Base-by-base conservation (phyloP, 2,113 vertebrate genomes). In the Oreochromis spilurus region DNA sequence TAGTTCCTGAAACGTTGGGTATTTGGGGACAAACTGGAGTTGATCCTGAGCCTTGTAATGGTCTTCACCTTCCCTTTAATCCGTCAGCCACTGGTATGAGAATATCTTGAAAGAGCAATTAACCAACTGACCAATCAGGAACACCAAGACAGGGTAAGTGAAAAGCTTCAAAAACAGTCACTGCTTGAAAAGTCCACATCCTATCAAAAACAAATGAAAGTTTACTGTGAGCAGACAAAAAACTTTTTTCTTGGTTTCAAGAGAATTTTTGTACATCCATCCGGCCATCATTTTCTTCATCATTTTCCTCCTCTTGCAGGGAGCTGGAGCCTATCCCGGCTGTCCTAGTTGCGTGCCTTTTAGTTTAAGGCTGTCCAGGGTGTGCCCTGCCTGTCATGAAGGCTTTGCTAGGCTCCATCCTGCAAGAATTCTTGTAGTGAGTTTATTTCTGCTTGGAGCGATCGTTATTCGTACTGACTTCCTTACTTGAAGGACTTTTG, bases 231-330 rank as follows among this genome's bases (percentile, higher is more conserved):
- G 21, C 14, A 48, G 40, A 75, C 43, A 48, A 48, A 72, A 38
- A 48, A 48, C 14, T 4, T 72, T 72, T 72, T 29, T 0, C 0
- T 24, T 6, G 38, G 38, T 72, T 72, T 45, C 38, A 26, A 43
- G 38, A 72, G 67, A 72, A 72, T 45, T 45, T 21, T 26, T 45
- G 38, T 45, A 16, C 21, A 26, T 72, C 5, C 21, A 70, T 43
- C 38, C 1, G 0, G 38, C 12, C 3, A 14, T 43, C 65, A 43
- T 1, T 45, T 72, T 72, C 38, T 45, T 72, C 36, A 70, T 43
- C 65, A 26, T 45, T 45, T 72, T 45, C 13, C 40, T 72, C 38
- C 65, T 43, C 38, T 45, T 9, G 3, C 2, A 26, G 21, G 21
- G 65, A 43, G 65, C 21, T 70, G 38, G 65, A 72, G 38, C 38